phyloP scores from a whole-genome alignment of 2,797 vertebrate species.

The Gymnothorax javanicus region DNA sequence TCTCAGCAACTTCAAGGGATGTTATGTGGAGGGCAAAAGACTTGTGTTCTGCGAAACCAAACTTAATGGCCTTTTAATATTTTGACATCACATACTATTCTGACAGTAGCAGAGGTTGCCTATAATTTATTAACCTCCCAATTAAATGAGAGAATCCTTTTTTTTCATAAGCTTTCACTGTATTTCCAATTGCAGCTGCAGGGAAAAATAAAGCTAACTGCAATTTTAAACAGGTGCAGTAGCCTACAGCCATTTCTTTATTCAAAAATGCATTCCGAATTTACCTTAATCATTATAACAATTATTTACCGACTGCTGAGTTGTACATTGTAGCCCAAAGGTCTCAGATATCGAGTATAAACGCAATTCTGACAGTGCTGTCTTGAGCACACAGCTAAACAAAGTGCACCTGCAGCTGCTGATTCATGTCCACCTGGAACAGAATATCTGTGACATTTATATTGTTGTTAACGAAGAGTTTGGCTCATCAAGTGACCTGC shows the following conservation, averaged over 20 bases:
- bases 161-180: not conserved
- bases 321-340: not conserved
- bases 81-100: too few species aligned
- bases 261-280: not conserved
- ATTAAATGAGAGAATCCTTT: not conserved
- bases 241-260: not conserved
- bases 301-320: not conserved
- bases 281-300: not conserved
- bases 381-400: not conserved
- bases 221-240: not conserved
- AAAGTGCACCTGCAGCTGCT: not conserved
- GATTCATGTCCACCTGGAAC: not conserved
- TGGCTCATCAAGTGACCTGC: not conserved
- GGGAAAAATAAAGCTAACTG: not conserved
- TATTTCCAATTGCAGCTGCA: not conserved
- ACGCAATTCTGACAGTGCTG: not conserved
- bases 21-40: not conserved
- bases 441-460: slow-evolving; percentile 7
- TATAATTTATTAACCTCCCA: not conserved
- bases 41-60: too few species aligned
- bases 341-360: not conserved
- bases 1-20: not conserved
- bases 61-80: too few species aligned
- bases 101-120: too few species aligned
- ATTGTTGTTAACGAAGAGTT: not conserved